phyloP scores from a whole-genome alignment of 2,113 vertebrate species.

The Tragelaphus buxtoni region DNA sequence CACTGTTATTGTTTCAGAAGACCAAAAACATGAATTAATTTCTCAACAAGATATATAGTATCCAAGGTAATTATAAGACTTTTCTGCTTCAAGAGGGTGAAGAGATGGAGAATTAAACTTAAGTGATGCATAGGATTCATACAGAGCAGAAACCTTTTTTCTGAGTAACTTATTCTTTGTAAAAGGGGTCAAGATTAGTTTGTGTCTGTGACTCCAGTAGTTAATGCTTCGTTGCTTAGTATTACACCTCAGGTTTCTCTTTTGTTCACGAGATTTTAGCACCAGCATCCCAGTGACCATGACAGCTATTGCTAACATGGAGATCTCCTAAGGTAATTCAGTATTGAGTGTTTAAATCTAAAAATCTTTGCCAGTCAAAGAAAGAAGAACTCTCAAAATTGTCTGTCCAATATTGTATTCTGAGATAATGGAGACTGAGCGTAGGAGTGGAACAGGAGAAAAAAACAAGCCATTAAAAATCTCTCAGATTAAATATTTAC shows the following conservation, averaged over 20 bases:
- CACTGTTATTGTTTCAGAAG: not conserved
- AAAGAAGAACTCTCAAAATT: not conserved
- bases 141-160: not conserved
- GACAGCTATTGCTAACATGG: not conserved
- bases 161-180: not conserved
- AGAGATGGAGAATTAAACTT: constrained; percentile 11
- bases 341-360: not conserved
- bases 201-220: not conserved
- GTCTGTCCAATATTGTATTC: not conserved
- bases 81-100: not conserved
- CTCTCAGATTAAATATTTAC: not conserved
- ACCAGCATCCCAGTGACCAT: not conserved
- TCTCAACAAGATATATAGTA: not conserved
- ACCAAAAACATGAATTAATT: constrained; percentile 13
- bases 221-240: not conserved
- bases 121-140: not conserved
- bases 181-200: not conserved
- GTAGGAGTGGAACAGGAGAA: not conserved
- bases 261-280: not conserved
- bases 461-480: not conserved
- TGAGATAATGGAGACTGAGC: not conserved
- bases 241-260: not conserved
- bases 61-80: not conserved
- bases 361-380: not conserved
- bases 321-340: not conserved